Base-by-base conservation (phyloP, 2,888 invertebrate genomes). In the Conchocele bisecta region DNA sequence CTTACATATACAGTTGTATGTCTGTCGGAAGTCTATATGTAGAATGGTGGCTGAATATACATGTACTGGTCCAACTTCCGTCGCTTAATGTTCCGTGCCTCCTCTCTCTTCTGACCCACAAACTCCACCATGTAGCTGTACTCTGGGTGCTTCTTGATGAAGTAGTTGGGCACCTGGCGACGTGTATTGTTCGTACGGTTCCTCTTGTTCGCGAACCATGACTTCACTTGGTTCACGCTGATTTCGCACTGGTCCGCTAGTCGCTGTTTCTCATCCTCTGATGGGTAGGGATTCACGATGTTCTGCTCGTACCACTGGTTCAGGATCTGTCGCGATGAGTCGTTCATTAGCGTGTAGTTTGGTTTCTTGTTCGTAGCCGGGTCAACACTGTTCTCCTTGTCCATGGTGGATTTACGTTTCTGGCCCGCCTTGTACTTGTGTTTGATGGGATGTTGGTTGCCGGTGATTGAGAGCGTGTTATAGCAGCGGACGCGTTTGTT, bases 401-500 rank as follows among this genome's bases (percentile, higher is more conserved):
- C 65, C 11, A 42, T 29, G n/a, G 26, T 24, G n/a, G 63, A 37
- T 17, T 51, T 60, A 64, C 13, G 58, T 20, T 65, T 69, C 33
- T 69, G 60, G 46, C 77, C 65, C 24, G 79, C 72, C 42, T 83
- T 69, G 57, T 82, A 83, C 63, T 84, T 82, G 65, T 83, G 79
- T 59, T 84, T 85, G 66, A 84, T 85, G 58, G 88, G 88, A 76
- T 87, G 87, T 46, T 87, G 82, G 61, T 86, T 83, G 9, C 86
- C 86, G 29, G 84, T 87, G 78, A 86, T 88, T 26, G 88, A 87
- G n/a, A 88, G 79, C 4, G 88, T 88, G 74, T 88, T 88, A 72
- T 68, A 86, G 28, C 84, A 84, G 0, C 88, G 79, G 5, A 88
- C 87, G 31, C 88, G 79, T 66, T 86, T 88, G 78, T 88, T 88